Conservation (phyloP, 2,797 vertebrate genomes). For the Manis javanica region DNA sequence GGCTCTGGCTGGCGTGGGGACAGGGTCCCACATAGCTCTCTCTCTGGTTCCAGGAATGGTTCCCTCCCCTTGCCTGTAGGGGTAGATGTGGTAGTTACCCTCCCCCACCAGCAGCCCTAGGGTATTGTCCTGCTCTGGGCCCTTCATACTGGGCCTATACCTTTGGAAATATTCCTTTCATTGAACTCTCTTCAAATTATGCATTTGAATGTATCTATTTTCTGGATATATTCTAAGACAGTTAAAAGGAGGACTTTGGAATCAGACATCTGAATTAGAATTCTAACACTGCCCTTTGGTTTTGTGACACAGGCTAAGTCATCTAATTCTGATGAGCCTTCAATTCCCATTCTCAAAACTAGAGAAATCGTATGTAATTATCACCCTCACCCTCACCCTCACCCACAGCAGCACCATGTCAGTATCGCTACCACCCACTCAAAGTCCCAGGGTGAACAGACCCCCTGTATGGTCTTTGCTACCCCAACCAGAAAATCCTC, state of each 20-base stretch:
- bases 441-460: not conserved
- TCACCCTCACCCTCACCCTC: not conserved
- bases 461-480: not conserved
- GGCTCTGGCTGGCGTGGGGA: not conserved
- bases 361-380: not conserved
- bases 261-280: not conserved
- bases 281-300: not conserved
- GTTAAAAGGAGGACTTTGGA: not conserved
- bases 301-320: not conserved
- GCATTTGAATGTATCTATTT: not conserved
- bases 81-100: not conserved
- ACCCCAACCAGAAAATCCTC: not conserved
- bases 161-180: not conserved
- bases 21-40: not conserved
- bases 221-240: not conserved
- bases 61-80: not conserved
- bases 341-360: not conserved
- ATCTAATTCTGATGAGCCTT: not conserved
- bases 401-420: not conserved
- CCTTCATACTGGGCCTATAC: not conserved
- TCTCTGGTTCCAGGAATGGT: not conserved
- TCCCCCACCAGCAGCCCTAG: not conserved
- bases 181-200: not conserved
- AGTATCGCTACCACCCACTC: accelerated
- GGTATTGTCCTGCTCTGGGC: not conserved